Evolutionary conservation across 2,888 invertebrate species (phyloP), one percentile per base, ranked within the genome.

Genomic region (Dynastes tityus): DNA sequence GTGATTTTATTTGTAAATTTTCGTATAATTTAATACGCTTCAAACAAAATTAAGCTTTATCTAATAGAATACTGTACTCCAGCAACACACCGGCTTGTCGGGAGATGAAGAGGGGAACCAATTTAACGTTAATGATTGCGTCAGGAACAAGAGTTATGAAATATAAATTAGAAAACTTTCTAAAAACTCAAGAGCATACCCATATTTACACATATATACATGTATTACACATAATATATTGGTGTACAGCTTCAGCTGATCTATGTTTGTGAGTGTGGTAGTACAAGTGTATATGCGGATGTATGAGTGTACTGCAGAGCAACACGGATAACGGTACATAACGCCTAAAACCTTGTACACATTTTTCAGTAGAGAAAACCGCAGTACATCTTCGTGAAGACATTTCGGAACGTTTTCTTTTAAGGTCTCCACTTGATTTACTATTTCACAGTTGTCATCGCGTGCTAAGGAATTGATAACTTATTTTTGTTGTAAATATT

Each of bases 331-430:
- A 78, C 77, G 77, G 64, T 71, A 51, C 63, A 71, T 53, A 78
- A 78, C 71, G 77, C 77, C 77, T 70, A 78, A 78, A 78, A 78
- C 77, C 64, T 63, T 61, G 77, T 58, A 70, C 71, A 76, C 65
- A 65, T 70, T 73, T 78, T 73, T 71, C 67, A 53, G 67, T 80
- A 77, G 84, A 86, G 85, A 86, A 87, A 86, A 86, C 84, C 81
- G 85, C 85, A 87, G 87, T 88, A 87, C 85, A 88, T 88, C 87
- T 87, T 73, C 58, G 73, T 86, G 85, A 83, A 84, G 88, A 88
- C 88, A 81, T 85, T 85, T 83, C 83, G 73, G 84, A 84, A 83
- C 84, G 84, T 86, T 88, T 87, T 86, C 87, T 87, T 86, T 88
- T 88, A 73, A 76, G 76, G 76, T 67, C 67, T 88, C 84, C 82